Conservation (phyloP, 2,113 vertebrate genomes). For the Thomomys bottae region DNA sequence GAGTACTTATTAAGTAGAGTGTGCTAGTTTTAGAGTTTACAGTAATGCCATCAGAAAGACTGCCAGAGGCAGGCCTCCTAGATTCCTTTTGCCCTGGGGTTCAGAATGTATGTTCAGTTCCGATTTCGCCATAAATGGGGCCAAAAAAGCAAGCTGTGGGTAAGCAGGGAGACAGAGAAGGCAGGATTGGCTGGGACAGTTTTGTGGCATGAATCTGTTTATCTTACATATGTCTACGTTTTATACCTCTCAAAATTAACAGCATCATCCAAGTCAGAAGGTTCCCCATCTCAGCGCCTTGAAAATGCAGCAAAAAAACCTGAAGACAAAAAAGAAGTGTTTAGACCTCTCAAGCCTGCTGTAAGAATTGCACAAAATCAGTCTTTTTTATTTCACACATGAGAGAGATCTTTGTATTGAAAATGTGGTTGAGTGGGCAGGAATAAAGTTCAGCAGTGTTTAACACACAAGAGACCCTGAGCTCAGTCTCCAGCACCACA, state of each 20-base stretch:
- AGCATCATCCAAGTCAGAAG: constrained; percentile 98
- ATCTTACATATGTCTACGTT: neutral
- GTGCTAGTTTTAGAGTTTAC: neutral
- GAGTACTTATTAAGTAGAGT: neutral
- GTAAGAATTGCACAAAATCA: constrained; percentile 85
- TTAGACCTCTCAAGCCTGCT: constrained; percentile 91
- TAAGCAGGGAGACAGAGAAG: neutral
- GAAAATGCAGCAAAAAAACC: constrained; percentile 93
- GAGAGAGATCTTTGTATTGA: neutral
- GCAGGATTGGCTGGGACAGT: no score
- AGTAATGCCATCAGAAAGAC: neutral
- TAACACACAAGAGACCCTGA: neutral
- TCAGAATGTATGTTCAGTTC: neutral
- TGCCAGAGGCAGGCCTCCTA: no score
- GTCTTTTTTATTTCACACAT: neutral
- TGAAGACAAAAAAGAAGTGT: constrained; percentile 94
- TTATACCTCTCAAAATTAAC: constrained; percentile 57
- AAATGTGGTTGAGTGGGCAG: neutral
- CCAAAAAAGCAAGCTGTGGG: neutral
- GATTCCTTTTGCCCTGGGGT: neutral
- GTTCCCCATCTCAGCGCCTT: constrained; percentile 92
- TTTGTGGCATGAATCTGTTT: neutral
- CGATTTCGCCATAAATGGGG: neutral
- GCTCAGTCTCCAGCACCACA: neutral
- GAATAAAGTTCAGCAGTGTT: neutral